These are phyloP conservation scores for Tridacna crocea DNA, from an alignment of 2,888 invertebrate genomes.

Conservation along the genomic window DNA sequence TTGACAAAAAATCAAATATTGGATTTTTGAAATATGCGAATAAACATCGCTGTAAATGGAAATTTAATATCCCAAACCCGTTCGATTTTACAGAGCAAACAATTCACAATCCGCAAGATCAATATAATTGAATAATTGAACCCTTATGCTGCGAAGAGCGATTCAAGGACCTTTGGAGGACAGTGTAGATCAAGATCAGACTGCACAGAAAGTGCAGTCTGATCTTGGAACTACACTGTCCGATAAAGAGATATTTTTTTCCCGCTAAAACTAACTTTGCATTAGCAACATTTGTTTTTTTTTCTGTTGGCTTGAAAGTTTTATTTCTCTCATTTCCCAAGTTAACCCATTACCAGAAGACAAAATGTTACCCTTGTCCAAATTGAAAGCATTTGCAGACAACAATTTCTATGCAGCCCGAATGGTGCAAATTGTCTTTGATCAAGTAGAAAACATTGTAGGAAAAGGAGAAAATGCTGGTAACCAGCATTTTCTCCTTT, in stretches of 20 bases:
- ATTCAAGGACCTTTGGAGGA: too few species aligned
- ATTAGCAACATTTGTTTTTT: too few species aligned
- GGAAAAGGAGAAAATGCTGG: slow-evolving; percentile 2
- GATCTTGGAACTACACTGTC: too few species aligned
- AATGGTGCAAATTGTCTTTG: not conserved
- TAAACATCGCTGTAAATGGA: slow-evolving; percentile 4
- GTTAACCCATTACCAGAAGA: not conserved
- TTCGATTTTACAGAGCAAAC: slow-evolving; percentile 8
- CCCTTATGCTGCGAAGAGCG: not conserved
- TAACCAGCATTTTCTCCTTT: slow-evolving; percentile 1
- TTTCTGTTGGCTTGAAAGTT: too few species aligned
- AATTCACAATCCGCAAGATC: slow-evolving; percentile 6
- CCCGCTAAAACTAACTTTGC: too few species aligned
- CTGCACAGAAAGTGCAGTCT: too few species aligned
- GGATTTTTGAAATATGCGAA: not conserved
- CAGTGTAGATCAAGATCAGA: too few species aligned
- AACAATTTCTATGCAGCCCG: not conserved
- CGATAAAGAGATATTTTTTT: too few species aligned
- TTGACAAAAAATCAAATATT: not conserved
- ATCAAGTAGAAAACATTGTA: not conserved
- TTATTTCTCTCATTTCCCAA: too few species aligned
- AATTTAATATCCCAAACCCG: slow-evolving; percentile 11
- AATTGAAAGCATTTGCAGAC: not conserved
- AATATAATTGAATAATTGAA: not conserved
- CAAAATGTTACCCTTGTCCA: not conserved